Conservation (phyloP, 2,797 vertebrate genomes). For the Novumbra hubbsi region DNA sequence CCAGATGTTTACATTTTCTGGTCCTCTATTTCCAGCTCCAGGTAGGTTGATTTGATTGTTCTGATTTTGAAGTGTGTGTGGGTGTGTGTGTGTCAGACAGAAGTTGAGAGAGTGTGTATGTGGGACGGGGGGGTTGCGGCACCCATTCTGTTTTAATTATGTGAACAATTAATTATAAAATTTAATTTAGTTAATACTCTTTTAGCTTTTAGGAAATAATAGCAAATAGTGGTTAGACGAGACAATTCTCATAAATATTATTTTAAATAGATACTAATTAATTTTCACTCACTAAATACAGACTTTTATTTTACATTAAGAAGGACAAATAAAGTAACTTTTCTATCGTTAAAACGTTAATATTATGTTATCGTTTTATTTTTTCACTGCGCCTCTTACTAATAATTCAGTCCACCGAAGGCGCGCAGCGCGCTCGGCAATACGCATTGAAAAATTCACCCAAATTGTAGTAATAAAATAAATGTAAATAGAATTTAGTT, state of each 20-base stretch:
- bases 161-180: background rate
- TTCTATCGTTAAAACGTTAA: background rate
- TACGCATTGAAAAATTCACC: background rate
- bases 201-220: background rate
- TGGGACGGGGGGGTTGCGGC: background rate
- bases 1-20: conserved; percentile 83
- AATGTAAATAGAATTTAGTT: background rate
- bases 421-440: background rate
- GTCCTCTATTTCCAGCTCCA: conserved; percentile 83
- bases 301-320: background rate
- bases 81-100: conserved; percentile 1
- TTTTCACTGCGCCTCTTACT: background rate
- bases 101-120: no score
- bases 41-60: conserved; percentile 64
- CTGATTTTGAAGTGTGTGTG: background rate
- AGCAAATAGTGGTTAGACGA: background rate
- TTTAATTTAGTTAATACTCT: background rate
- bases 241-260: background rate
- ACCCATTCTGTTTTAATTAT: background rate
- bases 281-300: background rate
- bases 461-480: background rate
- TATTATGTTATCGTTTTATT: background rate
- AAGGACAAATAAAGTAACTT: background rate
- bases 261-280: background rate
- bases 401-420: background rate